Base-by-base conservation (phyloP, 2,113 vertebrate genomes). In the Oreochromis aureus region DNA sequence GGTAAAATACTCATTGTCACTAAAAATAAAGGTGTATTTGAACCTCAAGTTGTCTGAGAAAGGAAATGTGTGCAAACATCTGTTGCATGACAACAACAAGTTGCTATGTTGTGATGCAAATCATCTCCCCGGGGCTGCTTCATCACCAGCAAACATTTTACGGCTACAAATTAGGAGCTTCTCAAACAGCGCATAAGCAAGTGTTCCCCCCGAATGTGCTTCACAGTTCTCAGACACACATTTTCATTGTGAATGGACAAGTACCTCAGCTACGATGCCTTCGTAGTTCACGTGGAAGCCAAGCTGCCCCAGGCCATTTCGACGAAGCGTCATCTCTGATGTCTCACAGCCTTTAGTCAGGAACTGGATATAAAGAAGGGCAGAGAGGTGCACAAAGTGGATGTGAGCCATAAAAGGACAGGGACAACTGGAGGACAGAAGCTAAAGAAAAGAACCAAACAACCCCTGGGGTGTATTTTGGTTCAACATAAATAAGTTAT, bases 241-340 rank as follows among this genome's bases (percentile, higher is more conserved):
- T 51, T 78, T 51, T 32, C 46, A 51, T 13, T 5, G 6, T 44
- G 11, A 7, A 7, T 3, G 15, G 61, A 84, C 6, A 10, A 30
- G 51, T 91, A 95, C 99, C 4, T 99, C 99, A 0, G 99, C 99
- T 91, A 99, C 99, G 0, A 99, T 99, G 95, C 99, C 99, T 94
- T 99, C 99, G 2, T 99, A 99, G 96, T 99, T 99, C 5, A 99
- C 98, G 0, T 99, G 99, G 96, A 99, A 99, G 44, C 99, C 99
- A 4, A 99, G 98, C 93, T 99, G 99, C 27, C 99, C 99, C 22
- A 99, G 96, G 30, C 98, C 98, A 1, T 99, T 99, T 86, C 99
- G 96, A 30, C 98, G 97, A 69, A 99, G 97, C 2, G 99, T 99
- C 98, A 99, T 98, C 95, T 99, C 99, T 59, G 98, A 97, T 0